A percentile compares a stretch with the other conserved stretches of the same genome.
Evolutionary conservation across 2,797 vertebrate species (phyloP).

Genomic region (Gallinago nigripennis): DNA sequence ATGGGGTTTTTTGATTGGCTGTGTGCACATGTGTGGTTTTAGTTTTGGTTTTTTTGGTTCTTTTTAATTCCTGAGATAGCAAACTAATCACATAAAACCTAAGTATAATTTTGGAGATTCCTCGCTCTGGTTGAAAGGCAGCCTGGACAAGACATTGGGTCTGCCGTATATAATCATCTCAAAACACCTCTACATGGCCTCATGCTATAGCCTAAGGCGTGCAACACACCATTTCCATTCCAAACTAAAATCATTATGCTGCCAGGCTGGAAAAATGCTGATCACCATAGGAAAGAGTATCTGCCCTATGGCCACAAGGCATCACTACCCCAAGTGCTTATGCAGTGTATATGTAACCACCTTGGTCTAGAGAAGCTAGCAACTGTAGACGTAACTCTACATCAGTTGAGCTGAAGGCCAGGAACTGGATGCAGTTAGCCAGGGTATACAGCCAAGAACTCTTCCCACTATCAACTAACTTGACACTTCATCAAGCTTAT

Average conservation of each 20-base stretch:
- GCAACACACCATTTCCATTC: neutral
- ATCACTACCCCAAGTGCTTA: neutral
- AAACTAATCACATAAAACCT: neutral
- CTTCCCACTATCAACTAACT: neutral
- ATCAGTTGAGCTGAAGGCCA: neutral
- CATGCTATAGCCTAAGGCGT: neutral
- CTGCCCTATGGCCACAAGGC: neutral
- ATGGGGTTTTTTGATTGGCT: neutral
- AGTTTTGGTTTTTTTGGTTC: neutral
- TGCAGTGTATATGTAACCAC: neutral
- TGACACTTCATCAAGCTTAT: neutral
- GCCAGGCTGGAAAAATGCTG: neutral
- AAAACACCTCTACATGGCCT: neutral
- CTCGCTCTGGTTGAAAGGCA: neutral
- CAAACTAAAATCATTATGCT: rapidly evolving
- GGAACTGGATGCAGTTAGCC: neutral
- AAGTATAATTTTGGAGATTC: neutral
- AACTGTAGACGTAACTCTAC: neutral
- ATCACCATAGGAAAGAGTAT: neutral
- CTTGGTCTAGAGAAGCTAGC: neutral
- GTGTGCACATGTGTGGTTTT: neutral
- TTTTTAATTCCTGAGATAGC: neutral
- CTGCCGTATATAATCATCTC: neutral
- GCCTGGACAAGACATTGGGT: neutral
- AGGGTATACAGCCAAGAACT: neutral